Evolutionary conservation across 2,888 invertebrate species (phyloP), one percentile per base, ranked within the genome.

Genomic region (Phoenoteleia sp.): DNA sequence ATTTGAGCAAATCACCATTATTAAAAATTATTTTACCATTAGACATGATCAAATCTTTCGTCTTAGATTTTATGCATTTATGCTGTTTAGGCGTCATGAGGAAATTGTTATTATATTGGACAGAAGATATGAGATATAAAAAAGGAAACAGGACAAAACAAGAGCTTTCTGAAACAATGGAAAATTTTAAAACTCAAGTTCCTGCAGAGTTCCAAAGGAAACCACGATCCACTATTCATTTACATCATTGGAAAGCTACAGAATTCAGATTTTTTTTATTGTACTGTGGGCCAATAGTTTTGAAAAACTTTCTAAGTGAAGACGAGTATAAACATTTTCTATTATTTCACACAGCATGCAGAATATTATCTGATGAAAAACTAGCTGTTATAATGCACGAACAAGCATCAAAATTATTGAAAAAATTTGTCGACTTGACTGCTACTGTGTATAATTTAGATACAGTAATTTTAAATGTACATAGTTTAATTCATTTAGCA

Each of bases 41-140:
- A 21, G 21, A 25, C n/a, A 52, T 52, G 23, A 25, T 17, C 11
- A 25, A 21, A 21, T 13, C 21, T 2, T 52, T 52, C 4, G n/a
- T 25, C n/a, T 17, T 52, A 17, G 52, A 52, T 52, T 52, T 52
- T n/a, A 52, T 52, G 52, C 52, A 52, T 52, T 25, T 52, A 23
- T 11, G n/a, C 4, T 60, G 60, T n/a, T 5, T 36, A 6, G 60
- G 23, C 1, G 2, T 21, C 13, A 60, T 60, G 36, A 21, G 21
- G 23, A 39, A 60, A 60, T 23, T 60, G 13, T 21, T 39, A n/a
- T 19, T 23, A 27, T 56, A 33, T 17, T 56, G 33, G 56, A 6
- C 13, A 19, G 25, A 47, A 0, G 39, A 60, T 29, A 6, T 15
- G 21, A 17, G 42, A n/a, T 72, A 42, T 13, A 72, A 72, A 27